Base-by-base conservation (phyloP, 2,888 invertebrate species). In the Pristionchus fissidentatus region DNA sequence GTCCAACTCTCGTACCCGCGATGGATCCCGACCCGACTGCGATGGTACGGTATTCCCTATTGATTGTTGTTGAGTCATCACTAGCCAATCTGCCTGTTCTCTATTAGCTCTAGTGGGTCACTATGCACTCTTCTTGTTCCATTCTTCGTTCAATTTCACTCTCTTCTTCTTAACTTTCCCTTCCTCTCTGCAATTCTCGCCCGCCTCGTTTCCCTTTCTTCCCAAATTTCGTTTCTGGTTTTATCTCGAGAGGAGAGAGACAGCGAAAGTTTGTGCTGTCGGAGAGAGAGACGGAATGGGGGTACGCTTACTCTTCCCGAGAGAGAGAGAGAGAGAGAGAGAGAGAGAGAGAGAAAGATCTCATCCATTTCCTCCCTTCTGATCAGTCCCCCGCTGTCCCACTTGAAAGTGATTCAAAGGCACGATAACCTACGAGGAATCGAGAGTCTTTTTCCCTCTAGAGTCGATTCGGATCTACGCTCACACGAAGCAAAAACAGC, bases 11-110 rank as follows among this genome's bases (percentile, higher is more conserved):
- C 87, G 92, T n/a, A 87, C 87, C n/a, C 49, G 81, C 19, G 86
- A 87, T 75, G 88, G 87, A 83, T 66, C 52, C 0, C 84, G 87
- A 73, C 92, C 92, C n/a, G 89, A 92, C 85, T 92, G 92, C 78
- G 89, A 88, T 43, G 87, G 92, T 92, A 41, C 84, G 87, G 79
- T 26, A 1, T n/a, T 43, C n/a, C 19, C 62, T 62, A 15, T 15
- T 29, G 35, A 62, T 62, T 32, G 62, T 29, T 43, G 22, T 66
- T 70, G 0, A 8, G 7, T 43, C 41, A 13, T n/a, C 66, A 13
- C 35, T 66, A 13, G 26, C 19, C n/a, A 7, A 41, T 35, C 52
- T 22, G 13, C 46, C 38, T 52, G 4, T 2, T 26, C 1, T n/a
- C 55, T 26, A 15, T 79, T 32, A 35, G 35, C 29, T 52, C n/a